Evolutionary conservation across 2,797 vertebrate species (phyloP), one percentile per base, ranked within the genome.

Genomic region (Thripadectes ignobilis): DNA sequence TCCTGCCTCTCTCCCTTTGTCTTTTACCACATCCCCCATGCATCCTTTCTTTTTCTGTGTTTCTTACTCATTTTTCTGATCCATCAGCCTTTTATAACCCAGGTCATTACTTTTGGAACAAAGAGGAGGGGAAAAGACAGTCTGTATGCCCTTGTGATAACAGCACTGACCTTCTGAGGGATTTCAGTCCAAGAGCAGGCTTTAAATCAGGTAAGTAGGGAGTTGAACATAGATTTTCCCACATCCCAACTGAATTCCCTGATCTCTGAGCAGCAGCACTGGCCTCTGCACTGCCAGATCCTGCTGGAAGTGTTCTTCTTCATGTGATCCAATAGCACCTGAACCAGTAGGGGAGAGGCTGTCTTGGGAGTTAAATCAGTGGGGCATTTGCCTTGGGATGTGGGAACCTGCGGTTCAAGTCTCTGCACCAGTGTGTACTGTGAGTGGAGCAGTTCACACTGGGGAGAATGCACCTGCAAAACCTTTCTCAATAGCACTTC

Each of bases 61-160:
- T 92, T 90, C 88, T 86, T 73, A 34, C 63, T 63, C 87, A 83
- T 92, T 93, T 92, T 93, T 78, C 73, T 94, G 83, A 90, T 72
- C 83, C 94, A 92, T 93, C 90, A 97, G 88, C 76, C 49, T 94
- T 92, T 86, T 84, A 46, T 94, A 92, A 92, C 91, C 91, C 88
- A 95, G 96, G 93, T 96, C 75, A 88, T 95, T 92, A 93, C 95
- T 95, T 95, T 93, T 96, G 96, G 93, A 96, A 52, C 94, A 97
- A 86, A 94, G 82, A 95, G 93, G 48, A 95, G 83, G 95, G 95
- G 76, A 92, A 97, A 95, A 95, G 79, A 89, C 85, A 95, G 52
- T 95, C 88, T 97, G 62, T 97, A 95, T 95, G 66, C 62, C 85
- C 73, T 83, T 96, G 92, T 92, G 94, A 94, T 96, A 95, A 78